Base-by-base conservation (phyloP, 1,140 invertebrate genomes). In the Brachionus rubens region DNA sequence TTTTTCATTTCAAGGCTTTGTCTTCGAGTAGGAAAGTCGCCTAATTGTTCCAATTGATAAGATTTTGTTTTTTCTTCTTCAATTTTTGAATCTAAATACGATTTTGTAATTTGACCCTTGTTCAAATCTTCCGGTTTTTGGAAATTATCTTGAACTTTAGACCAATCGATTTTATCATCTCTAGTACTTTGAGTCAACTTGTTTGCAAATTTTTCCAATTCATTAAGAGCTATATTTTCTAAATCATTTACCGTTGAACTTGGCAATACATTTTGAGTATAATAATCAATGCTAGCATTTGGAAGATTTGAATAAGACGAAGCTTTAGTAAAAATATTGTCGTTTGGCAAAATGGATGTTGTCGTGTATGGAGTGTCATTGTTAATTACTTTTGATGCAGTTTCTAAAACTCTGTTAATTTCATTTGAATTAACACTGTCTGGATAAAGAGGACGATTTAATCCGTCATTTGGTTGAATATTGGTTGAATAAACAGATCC, bases 141-240 rank as follows among this genome's bases (percentile, higher is more conserved):
- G 16, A 36, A 62, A 30, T 10, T 36, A 14, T 43, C 12, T 41
- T 43, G 16, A 21, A 65, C 40, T 65, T 19, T 21, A 24, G 3
- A 12, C 59, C 59, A 65, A 36, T 65, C 59, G 26, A 65, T 65
- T 43, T 43, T 41, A 26, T 65, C 59, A 10, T 65, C 59, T 43
- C 43, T 65, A 24, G 24, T 21, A 65, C 19, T 65, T 14, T 21
- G 9, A 5, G 36, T 43, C 19, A 65, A 24, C 19, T 24, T 43
- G n/a, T 36, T 43, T 3, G 30, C 36, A 36, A 65, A 65, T 65
- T 41, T 65, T 16, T 65, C 59, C 10, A 65, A 24, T 46, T 65
- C 59, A 14, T 12, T 43, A 7, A 65, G 6, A 24, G 59, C 36
- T 24, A 43, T 36, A 65, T 65, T 21, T 43, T 65, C 59, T 40